These are phyloP conservation scores for Sesamia inferens DNA, from an alignment of 2,888 invertebrate genomes.

Conservation along the genomic window DNA sequence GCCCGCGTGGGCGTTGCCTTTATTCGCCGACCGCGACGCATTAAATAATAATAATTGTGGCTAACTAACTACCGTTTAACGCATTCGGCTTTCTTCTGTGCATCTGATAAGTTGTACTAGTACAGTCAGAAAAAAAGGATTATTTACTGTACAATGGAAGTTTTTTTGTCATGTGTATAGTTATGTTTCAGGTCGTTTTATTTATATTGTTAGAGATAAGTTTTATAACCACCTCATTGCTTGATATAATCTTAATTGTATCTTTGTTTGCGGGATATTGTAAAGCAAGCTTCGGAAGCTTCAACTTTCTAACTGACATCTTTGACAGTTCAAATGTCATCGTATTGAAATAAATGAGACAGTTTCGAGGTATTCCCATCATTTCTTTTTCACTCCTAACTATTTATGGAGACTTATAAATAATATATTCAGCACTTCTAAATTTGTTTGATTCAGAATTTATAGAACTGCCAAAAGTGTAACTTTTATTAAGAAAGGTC, in stretches of 20 bases:
- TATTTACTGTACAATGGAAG: constrained; percentile 17
- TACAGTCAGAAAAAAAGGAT: constrained; percentile 64
- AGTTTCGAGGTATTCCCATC: too few relatives aligned
- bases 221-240: background rate
- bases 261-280: background rate
- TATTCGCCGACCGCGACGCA: constrained; percentile 77
- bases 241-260: background rate
- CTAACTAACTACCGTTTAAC: constrained; percentile 89
- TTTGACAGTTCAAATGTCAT: too few relatives aligned
- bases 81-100: constrained; percentile 84
- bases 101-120: constrained; percentile 81
- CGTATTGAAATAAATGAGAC: too few relatives aligned
- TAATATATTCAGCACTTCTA: too few relatives aligned
- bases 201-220: constrained; percentile 9
- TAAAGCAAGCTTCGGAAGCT: background rate
- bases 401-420: too few relatives aligned
- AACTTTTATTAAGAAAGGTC: too few relatives aligned
- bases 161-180: background rate
- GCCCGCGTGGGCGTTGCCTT: constrained; percentile 82
- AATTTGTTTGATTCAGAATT: too few relatives aligned
- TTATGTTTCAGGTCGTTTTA: background rate
- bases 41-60: constrained; percentile 88
- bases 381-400: too few relatives aligned
- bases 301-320: background rate
- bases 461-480: too few relatives aligned